Percentiles rank a stretch among this genome's conserved stretches.
Evolutionary conservation across 2,113 vertebrate genomes (phyloP).

Genomic region (Sinocyclocheilus maitianheensis): DNA sequence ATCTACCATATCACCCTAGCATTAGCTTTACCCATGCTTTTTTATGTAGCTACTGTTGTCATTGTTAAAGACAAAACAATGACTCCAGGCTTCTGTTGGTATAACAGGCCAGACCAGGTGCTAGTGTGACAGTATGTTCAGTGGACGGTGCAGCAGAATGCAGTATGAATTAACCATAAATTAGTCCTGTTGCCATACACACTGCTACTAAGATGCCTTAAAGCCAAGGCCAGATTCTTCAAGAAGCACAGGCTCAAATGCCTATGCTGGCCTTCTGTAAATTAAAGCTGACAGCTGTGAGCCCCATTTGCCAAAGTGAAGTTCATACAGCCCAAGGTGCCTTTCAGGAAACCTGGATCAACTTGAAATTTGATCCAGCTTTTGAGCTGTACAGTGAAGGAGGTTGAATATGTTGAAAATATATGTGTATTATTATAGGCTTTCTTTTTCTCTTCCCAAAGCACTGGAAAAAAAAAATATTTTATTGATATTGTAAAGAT

Average conservation of each 20-base stretch:
- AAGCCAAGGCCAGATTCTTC: conserved; percentile 60
- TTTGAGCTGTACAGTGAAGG: conserved; percentile 60
- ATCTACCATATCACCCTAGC: not conserved
- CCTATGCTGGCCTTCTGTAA: not conserved
- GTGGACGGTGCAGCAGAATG: not conserved
- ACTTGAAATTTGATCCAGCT: conserved; percentile 61
- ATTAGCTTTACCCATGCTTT: not conserved
- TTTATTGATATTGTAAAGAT: conserved; percentile 75
- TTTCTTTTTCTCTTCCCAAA: conserved; percentile 63
- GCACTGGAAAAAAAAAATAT: conserved; percentile 76
- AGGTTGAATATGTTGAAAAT: conserved; percentile 45
- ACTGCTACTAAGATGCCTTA: conserved; percentile 45
- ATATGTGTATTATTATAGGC: conserved; percentile 61
- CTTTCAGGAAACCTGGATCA: conserved; percentile 36
- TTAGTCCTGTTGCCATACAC: conserved; percentile 6
- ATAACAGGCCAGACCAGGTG: conserved; percentile 1
- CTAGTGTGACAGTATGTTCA: not conserved
- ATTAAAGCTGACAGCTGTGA: conserved; percentile 33
- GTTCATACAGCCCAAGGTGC: conserved; percentile 16
- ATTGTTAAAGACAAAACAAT: not conserved
- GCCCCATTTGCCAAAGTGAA: conserved; percentile 19
- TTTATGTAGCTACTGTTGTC: not conserved
- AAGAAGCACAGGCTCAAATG: conserved; percentile 22
- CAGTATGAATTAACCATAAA: conserved; percentile 1
- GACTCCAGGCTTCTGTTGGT: not conserved